These are phyloP conservation scores for Parazoanthus darwini DNA, from an alignment of 92 coral and sea anemone genomes.

Conservation along the genomic window DNA sequence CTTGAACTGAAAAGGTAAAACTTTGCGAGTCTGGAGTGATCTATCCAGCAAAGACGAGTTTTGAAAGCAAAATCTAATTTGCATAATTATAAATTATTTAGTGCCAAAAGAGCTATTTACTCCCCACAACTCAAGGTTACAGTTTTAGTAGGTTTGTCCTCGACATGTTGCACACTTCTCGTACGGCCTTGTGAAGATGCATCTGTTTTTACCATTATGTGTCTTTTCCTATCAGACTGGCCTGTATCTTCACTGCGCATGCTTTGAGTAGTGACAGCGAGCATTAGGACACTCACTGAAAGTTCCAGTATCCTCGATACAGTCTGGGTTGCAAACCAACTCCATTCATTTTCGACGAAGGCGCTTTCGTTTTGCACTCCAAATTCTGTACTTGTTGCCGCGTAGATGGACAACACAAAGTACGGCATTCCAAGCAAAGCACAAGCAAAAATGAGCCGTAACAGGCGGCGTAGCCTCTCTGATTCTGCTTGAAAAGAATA, in stretches of 20 bases:
- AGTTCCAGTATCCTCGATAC: slow-evolving; percentile 60
- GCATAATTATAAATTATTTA: no score
- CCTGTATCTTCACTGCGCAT: neutral
- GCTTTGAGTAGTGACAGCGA: slow-evolving; percentile 28
- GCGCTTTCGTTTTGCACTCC: slow-evolving; percentile 44
- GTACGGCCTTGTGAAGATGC: neutral
- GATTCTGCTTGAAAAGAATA: slow-evolving; percentile 48
- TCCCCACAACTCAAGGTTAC: neutral
- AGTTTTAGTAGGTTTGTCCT: neutral
- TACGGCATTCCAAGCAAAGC: slow-evolving; percentile 49
- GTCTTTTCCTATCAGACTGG: neutral
- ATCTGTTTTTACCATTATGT: neutral
- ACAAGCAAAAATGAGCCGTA: slow-evolving; percentile 46
- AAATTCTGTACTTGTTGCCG: slow-evolving; percentile 51
- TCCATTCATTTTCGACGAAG: slow-evolving; percentile 55
- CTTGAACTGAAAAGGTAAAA: no score
- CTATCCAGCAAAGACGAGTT: no score
- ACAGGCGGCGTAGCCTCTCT: slow-evolving; percentile 47
- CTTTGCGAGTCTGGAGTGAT: no score
- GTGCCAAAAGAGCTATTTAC: neutral
- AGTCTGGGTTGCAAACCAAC: slow-evolving; percentile 66
- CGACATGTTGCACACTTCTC: neutral
- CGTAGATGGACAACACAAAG: slow-evolving; percentile 60
- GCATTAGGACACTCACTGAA: slow-evolving; percentile 51
- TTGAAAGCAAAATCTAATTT: no score